Evolutionary conservation across 2,113 vertebrate genomes (phyloP), one percentile per base, ranked within the genome.

Genomic region (Setophaga coronata): DNA sequence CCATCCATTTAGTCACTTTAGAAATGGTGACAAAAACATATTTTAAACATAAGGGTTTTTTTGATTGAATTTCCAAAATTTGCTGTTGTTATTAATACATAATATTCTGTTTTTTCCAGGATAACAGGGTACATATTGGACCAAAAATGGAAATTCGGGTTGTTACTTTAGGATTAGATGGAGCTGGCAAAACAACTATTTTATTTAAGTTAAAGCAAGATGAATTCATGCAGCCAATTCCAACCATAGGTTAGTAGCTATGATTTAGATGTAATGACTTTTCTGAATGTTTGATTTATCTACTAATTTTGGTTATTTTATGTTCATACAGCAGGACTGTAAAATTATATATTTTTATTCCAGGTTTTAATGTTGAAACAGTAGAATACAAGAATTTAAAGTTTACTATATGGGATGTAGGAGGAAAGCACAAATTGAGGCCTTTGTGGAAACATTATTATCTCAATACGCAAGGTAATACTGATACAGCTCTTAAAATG

Each of bases 81-180:
- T 84, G 31, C 16, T 54, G 1, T 83, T 72, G 12, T 36, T 34
- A 25, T 36, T 58, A 58, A 25, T 25, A 58, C n/a, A 11, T 36
- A 25, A 10, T 81, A 3, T 89, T 20, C 91, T 78, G 13, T 79
- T 90, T 95, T 60, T 95, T 95, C 12, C 81, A 99, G 99, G 99
- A 99, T 97, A 99, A 99, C 96, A 98, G 99, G 84, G 99, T 99
- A 80, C 99, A 99, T 97, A 99, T 99, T 85, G 99, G 99, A 83
- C 99, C 99, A 84, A 99, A 99, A 98, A 99, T 99, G 99, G 99
- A 99, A 98, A 99, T 99, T 96, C 98, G 99, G 1, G 99, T 99
- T 60, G 99, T 99, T 57, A 99, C 99, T 23, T 97, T 99, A 53
- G 99, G 99, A 57, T 98, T 99, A 64, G 99, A 99, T 60, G 99